A percentile compares a stretch with the other conserved stretches of the same genome.
Conservation (phyloP, 2,888 invertebrate species). For the Agrotis exclamationis region DNA sequence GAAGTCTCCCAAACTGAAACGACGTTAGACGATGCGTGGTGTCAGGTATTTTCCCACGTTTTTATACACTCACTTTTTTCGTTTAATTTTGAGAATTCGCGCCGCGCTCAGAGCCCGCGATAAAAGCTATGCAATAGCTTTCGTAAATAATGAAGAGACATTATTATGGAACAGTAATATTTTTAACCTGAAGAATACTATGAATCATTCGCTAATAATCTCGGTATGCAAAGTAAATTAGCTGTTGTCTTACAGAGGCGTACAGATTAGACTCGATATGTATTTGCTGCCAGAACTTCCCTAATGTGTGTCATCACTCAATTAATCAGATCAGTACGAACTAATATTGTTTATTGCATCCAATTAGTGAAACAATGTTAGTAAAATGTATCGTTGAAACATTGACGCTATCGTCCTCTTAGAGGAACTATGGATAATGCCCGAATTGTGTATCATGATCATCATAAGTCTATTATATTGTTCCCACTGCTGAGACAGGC, state of each 20-base stretch:
- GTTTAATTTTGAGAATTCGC: no score
- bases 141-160: no score
- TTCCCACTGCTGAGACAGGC: no score
- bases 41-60: no score
- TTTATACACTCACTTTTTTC: no score
- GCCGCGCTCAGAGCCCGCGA: no score
- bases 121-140: no score
- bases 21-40: no score
- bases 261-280: slow-evolving; percentile 15
- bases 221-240: slow-evolving; percentile 18
- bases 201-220: background rate
- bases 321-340: slow-evolving; percentile 17
- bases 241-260: slow-evolving; percentile 10
- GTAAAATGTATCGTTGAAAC: background rate
- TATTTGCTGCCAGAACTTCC: slow-evolving; percentile 25
- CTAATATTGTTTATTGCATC: slow-evolving; percentile 22
- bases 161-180: no score
- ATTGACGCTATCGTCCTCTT: background rate
- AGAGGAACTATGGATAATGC: background rate
- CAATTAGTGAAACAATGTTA: slow-evolving; percentile 30
- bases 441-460: background rate
- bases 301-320: slow-evolving; percentile 40
- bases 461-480: no score
- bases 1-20: no score
- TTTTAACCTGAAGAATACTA: background rate